Evolutionary conservation across 2,888 invertebrate genomes (phyloP).

Genomic region (Rhogogaster chlorosoma): DNA sequence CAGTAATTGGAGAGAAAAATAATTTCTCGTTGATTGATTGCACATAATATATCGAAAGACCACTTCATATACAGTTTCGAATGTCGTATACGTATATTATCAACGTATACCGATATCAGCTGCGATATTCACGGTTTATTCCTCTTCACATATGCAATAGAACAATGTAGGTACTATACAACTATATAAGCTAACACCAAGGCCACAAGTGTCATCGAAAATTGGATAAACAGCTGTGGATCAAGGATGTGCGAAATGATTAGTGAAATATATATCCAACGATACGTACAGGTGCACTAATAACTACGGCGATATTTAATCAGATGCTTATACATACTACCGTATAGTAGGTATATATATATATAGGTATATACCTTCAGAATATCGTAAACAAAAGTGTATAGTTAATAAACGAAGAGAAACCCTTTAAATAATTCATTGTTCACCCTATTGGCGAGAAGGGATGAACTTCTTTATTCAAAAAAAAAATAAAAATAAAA

Average conservation of each 20-base stretch:
- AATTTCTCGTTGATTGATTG: not conserved
- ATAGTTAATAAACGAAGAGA: too few relatives aligned
- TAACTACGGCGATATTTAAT: not conserved
- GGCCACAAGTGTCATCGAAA: constrained; percentile 68
- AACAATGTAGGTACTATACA: not conserved
- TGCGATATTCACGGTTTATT: not conserved
- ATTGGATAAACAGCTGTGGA: constrained; percentile 67
- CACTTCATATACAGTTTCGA: not conserved
- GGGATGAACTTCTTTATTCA: too few relatives aligned
- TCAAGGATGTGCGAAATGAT: constrained; percentile 29
- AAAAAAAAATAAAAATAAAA: too few relatives aligned
- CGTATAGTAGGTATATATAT: too few relatives aligned
- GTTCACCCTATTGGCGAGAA: too few relatives aligned
- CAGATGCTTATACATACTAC: not conserved
- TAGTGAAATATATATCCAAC: constrained; percentile 14
- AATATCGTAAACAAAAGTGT: too few relatives aligned
- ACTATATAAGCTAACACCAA: constrained; percentile 54
- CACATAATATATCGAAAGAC: not conserved
- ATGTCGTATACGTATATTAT: too few relatives aligned
- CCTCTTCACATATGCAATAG: not conserved
- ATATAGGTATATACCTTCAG: not conserved
- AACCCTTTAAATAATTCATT: too few relatives aligned
- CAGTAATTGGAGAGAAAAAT: not conserved
- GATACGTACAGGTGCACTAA: not conserved
- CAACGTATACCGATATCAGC: not conserved